Conservation (phyloP, 2,888 invertebrate species). For the Mimumesa dahlbomi region DNA sequence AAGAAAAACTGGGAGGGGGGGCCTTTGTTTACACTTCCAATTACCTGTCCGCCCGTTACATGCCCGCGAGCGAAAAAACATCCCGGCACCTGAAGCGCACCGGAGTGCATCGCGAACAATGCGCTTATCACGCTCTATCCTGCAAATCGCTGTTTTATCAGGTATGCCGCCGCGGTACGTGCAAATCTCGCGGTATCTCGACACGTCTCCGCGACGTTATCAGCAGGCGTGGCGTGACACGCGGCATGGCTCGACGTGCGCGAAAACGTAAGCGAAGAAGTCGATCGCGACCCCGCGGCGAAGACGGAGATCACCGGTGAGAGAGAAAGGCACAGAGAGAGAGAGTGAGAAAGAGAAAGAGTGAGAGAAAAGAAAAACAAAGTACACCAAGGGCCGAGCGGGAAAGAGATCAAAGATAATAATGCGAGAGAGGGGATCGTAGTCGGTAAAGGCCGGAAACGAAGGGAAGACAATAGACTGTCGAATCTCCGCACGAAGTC, state of each 20-base stretch:
- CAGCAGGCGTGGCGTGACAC: constrained; percentile 39
- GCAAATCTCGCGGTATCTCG: constrained; percentile 58
- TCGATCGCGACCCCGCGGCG: constrained; percentile 1
- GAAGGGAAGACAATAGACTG: constrained; percentile 42
- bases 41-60: too few species aligned
- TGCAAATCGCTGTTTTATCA: constrained; percentile 44
- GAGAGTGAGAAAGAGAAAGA: constrained; percentile 4
- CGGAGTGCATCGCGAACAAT: too few species aligned
- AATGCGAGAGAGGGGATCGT: constrained; percentile 10
- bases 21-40: too few species aligned
- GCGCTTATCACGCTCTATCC: constrained; percentile 27
- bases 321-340: neutral
- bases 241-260: too few species aligned
- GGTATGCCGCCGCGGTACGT: constrained; percentile 53
- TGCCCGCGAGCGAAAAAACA: too few species aligned
- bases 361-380: constrained; percentile 9
- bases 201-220: constrained; percentile 48
- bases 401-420: constrained; percentile 33
- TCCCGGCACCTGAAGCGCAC: too few species aligned
- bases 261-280: constrained; percentile 12
- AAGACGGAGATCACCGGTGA: constrained; percentile 14
- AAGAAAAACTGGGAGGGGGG: too few species aligned
- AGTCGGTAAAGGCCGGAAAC: constrained; percentile 40
- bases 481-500: constrained; percentile 34
- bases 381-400: constrained; percentile 1